phyloP scores from a whole-genome alignment of 92 coral and sea anemone species.

The Muricea muricata region DNA sequence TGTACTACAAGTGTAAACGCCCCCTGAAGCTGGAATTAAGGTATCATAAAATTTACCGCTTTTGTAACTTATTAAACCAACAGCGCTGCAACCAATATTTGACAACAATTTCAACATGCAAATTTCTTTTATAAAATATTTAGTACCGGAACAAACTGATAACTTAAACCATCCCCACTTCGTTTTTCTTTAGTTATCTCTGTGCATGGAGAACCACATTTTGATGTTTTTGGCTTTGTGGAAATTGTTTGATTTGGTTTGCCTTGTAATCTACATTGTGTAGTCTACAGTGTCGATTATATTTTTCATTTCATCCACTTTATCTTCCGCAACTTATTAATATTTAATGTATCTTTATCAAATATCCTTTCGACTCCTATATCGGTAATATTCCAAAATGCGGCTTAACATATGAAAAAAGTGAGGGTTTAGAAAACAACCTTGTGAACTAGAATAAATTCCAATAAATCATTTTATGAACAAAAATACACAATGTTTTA shows the following conservation, averaged over 20 bases:
- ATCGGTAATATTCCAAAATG: no score
- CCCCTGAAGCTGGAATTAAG: no score
- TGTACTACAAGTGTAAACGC: no score
- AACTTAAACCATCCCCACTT: neutral
- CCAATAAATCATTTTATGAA: neutral
- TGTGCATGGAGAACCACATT: no score
- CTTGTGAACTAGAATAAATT: neutral
- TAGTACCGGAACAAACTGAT: neutral
- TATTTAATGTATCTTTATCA: neutral
- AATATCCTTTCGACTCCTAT: neutral
- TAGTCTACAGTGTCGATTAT: neutral
- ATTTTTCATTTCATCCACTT: neutral
- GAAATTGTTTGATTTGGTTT: no score
- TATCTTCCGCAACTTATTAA: neutral
- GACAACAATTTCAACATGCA: neutral
- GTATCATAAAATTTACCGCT: no score
- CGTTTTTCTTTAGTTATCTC: neutral
- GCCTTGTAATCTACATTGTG: neutral
- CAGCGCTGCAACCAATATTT: conserved; percentile 3
- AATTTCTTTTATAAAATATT: neutral
- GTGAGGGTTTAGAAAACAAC: neutral
- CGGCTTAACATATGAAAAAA: no score
- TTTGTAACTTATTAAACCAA: neutral
- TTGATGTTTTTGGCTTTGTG: no score
- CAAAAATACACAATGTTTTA: neutral